These are phyloP conservation scores for Frankliniella fusca DNA, from an alignment of 2,888 invertebrate species.

Conservation along the genomic window DNA sequence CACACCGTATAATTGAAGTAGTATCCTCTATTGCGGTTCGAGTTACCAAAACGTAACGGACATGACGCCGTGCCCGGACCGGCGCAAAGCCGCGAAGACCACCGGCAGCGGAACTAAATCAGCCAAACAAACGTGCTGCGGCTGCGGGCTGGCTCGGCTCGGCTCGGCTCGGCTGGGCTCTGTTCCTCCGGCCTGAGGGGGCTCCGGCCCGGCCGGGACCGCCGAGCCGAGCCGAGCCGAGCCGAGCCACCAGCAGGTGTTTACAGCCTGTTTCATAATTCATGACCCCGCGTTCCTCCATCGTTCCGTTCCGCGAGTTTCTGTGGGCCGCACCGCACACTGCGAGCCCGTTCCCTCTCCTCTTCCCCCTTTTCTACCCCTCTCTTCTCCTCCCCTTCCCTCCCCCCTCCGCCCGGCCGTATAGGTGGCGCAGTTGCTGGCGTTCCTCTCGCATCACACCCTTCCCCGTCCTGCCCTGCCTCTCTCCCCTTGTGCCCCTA, in stretches of 20 bases:
- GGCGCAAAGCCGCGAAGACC: neutral
- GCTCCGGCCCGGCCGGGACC: neutral
- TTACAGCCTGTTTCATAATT: conserved; percentile 26
- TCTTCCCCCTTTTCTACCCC: neutral
- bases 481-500: neutral
- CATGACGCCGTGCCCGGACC: neutral
- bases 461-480: too few species aligned
- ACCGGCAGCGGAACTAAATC: neutral
- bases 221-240: neutral
- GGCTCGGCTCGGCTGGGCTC: neutral
- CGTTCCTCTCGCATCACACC: too few species aligned
- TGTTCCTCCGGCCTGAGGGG: neutral
- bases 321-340: neutral
- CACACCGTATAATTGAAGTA: too few species aligned
- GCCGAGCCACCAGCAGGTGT: conserved; percentile 23
- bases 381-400: neutral
- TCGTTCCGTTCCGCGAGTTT: conserved; percentile 22
- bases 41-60: too few species aligned
- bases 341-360: neutral
- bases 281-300: conserved; percentile 13
- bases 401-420: neutral
- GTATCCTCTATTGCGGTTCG: too few species aligned
- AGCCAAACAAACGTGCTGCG: neutral
- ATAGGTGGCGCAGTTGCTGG: neutral
- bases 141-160: neutral